Conservation (phyloP, 2,888 invertebrate genomes). For the Perizoma affinitatum region DNA sequence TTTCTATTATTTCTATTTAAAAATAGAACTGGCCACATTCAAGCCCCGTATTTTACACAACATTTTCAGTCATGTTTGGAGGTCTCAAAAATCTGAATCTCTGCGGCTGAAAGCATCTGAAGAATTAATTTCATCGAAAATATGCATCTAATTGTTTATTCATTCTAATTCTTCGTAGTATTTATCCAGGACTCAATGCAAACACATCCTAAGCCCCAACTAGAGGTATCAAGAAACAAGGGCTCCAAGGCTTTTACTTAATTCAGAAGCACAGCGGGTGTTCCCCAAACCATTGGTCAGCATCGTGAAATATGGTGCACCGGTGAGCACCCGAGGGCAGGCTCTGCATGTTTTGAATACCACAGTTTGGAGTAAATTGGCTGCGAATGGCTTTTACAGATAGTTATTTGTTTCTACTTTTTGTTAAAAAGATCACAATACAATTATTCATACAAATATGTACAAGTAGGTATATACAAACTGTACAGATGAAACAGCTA, state of each 20-base stretch:
- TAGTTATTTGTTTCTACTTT: conserved; percentile 4
- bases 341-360: conserved; percentile 75
- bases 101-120: too few species aligned
- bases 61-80: too few species aligned
- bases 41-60: too few species aligned
- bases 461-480: too few species aligned
- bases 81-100: too few species aligned
- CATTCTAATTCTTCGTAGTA: too few species aligned
- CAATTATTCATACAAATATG: too few species aligned
- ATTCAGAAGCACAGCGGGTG: conserved; percentile 89
- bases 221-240: conserved; percentile 83
- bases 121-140: too few species aligned
- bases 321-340: conserved; percentile 70
- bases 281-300: conserved; percentile 78
- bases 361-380: conserved; percentile 51
- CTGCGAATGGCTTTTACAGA: conserved; percentile 39
- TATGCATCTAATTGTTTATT: not conserved
- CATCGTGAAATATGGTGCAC: conserved; percentile 81
- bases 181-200: conserved; percentile 28
- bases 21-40: too few species aligned
- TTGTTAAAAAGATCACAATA: too few species aligned
- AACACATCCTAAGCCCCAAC: conserved; percentile 58
- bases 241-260: conserved; percentile 89
- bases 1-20: too few species aligned
- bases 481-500: too few species aligned